Percentiles rank a stretch among this genome's conserved stretches.
phyloP scores from a whole-genome alignment of 1,140 invertebrate genomes.

The Neuroterus valhalla region DNA sequence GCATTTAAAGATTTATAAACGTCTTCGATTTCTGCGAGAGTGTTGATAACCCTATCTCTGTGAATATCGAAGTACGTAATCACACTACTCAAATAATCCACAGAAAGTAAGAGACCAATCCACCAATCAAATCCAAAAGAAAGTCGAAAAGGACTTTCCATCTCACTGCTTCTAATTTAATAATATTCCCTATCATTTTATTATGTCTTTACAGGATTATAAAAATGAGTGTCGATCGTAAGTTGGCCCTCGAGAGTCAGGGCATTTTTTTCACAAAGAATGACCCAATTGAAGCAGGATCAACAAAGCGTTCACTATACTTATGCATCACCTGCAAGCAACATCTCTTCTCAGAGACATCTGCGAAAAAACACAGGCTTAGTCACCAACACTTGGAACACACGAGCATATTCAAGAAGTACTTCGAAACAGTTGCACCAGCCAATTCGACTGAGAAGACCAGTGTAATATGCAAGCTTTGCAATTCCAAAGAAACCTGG shows the following conservation, averaged over 20 bases:
- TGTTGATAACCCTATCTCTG: no score
- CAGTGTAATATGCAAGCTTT: neutral
- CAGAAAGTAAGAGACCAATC: neutral
- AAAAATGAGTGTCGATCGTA: neutral
- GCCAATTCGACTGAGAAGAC: neutral
- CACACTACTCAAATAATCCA: no score
- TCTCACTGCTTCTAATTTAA: neutral
- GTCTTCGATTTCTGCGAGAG: no score
- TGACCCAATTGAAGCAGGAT: neutral
- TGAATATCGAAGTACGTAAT: no score
- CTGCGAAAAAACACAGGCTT: neutral
- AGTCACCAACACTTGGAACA: neutral
- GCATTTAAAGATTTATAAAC: no score
- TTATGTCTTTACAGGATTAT: slow-evolving; percentile 15
- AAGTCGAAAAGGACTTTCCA: neutral
- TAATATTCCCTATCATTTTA: neutral
- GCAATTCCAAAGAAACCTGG: neutral
- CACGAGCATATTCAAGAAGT: neutral
- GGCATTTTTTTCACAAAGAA: slow-evolving; percentile 4
- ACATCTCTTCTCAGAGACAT: neutral
- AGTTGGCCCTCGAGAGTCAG: neutral
- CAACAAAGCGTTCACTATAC: neutral
- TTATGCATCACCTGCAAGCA: neutral
- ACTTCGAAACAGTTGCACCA: neutral
- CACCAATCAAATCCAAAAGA: slow-evolving; percentile 11